A percentile compares a stretch with the other conserved stretches of the same genome.
Conservation (phyloP, 2,113 vertebrate species). For the Tachysurus vachellii region DNA sequence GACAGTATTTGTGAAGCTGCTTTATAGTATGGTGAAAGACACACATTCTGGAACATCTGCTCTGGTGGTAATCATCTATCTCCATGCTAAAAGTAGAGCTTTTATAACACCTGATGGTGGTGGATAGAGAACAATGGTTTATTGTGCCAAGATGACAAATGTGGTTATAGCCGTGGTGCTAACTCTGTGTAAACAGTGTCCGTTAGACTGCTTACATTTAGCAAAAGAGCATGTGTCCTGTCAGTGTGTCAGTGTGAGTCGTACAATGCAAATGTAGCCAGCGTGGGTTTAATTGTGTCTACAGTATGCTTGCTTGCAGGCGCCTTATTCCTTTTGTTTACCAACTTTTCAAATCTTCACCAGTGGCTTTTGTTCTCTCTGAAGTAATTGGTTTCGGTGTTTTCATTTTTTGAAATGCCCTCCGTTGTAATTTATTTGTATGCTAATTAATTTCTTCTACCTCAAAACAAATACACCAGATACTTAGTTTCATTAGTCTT, state of each 20-base stretch:
- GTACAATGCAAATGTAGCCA: constrained; percentile 22
- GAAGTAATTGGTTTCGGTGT: constrained; percentile 60
- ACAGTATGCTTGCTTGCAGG: constrained; percentile 47
- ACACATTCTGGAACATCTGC: constrained; percentile 13
- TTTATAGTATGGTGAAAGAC: background rate
- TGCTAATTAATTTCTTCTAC: constrained; percentile 65
- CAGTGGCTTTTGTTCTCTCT: constrained; percentile 23
- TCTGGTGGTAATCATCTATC: constrained; percentile 32
- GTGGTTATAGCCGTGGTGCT: constrained; percentile 30
- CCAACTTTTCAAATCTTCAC: constrained; percentile 48
- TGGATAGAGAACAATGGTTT: background rate
- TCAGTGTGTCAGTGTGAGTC: constrained; percentile 11
- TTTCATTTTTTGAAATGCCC: constrained; percentile 53
- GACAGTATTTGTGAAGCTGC: background rate
- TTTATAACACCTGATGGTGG: constrained; percentile 20
- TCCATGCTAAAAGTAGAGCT: constrained; percentile 59
- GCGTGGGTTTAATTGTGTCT: constrained; percentile 48
- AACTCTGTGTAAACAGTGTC: constrained; percentile 26
- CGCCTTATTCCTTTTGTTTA: constrained; percentile 54
- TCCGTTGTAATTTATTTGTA: constrained; percentile 60
- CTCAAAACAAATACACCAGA: constrained; percentile 65
- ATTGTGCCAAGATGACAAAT: constrained; percentile 3
- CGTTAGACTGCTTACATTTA: constrained; percentile 26
- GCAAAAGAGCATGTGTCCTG: constrained; percentile 13
- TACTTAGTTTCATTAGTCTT: constrained; percentile 59